Base-by-base conservation (phyloP, 2,888 invertebrate species). In the Erynnis tages region DNA sequence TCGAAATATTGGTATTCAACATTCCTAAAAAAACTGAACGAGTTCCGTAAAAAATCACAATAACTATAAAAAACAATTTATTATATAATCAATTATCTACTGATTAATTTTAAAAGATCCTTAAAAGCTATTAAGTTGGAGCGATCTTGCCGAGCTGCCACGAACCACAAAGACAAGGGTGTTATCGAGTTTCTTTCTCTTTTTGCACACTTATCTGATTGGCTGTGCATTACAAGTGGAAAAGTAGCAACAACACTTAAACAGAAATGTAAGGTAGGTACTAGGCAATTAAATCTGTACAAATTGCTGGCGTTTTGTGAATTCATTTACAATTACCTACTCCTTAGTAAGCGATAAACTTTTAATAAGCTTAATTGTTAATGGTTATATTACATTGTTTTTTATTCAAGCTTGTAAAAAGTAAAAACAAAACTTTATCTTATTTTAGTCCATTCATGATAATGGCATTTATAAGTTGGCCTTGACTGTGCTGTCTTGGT, bases 381-480 rank as follows among this genome's bases (percentile, higher is more conserved):
- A 13, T 30, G 21, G 29, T 44, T 44, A 44, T 32, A 29, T 29
- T 29, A 43, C 27, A 41, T 41, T 14, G 27, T 11, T 43, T 30
- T 30, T 44, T 32, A 32, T n/a, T n/a, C n/a, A 30, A 19, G 44
- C 29, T 29, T 32, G 44, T 21, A 21, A 32, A 21, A 21, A 32
- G 19, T 17, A 44, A 32, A 40, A 40, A 40, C 30, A 29, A 30
- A 40, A 40, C 19, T 10, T 30, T 25, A 32, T 48, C 32, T 48
- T 40, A 38, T 44, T 40, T 48, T 35, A 48, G 38, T 32, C 48
- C 23, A 48, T 48, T 48, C 21, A 21, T 48, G 38, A 48, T 38
- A 48, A 48, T 48, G 47, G 32, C 48, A 48, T 48, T 48, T 48
- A 29, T 41, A 32, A 49, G 34, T 49, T 49, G 34, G 11, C 49